phyloP scores from a whole-genome alignment of 2,888 invertebrate species.

The Ornithoptera alexandrae region DNA sequence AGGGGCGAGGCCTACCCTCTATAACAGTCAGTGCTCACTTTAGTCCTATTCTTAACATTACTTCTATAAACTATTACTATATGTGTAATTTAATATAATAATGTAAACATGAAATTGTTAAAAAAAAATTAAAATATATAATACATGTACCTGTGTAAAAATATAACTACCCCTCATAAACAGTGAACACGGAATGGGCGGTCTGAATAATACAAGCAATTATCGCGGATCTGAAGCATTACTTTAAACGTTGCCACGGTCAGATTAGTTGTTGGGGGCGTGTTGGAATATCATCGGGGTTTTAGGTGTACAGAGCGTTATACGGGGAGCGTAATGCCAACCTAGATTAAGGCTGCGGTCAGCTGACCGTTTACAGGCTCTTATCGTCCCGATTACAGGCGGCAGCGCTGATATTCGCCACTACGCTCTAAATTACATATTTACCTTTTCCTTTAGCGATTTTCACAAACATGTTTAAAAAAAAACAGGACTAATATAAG shows the following conservation, averaged over 20 bases:
- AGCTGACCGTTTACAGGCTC: constrained; percentile 24
- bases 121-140: no score
- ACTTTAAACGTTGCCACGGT: constrained; percentile 5
- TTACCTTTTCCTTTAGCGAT: neutral
- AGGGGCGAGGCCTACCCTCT: no score
- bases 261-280: constrained; percentile 16
- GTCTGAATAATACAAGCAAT: constrained; percentile 3
- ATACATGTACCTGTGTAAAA: no score
- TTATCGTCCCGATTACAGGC: constrained; percentile 25
- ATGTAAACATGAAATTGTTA: no score
- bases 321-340: constrained; percentile 19
- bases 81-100: no score
- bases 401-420: constrained; percentile 18
- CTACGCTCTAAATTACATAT: constrained; percentile 1
- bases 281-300: constrained; percentile 22
- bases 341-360: constrained; percentile 30
- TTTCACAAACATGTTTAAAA: neutral
- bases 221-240: constrained; percentile 9
- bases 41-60: no score
- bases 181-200: neutral
- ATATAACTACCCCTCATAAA: neutral
- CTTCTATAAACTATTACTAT: no score
- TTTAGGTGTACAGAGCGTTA: constrained; percentile 12
- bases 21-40: no score
- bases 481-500: neutral